Conservation (phyloP, 2,113 vertebrate genomes). For the Nyctibius bracteatus region DNA sequence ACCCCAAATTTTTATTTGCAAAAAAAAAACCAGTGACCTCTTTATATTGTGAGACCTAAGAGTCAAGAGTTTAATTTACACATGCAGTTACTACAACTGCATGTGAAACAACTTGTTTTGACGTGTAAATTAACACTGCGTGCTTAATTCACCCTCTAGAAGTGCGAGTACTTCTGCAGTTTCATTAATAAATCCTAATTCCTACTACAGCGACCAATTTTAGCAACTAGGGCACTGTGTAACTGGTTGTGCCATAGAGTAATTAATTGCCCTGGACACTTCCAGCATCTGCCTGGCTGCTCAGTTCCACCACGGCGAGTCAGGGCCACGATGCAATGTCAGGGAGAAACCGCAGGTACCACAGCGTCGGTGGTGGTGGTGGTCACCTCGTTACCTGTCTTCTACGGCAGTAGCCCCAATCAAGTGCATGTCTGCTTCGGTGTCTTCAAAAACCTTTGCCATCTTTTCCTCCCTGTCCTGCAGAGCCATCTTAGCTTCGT, state of each 20-base stretch:
- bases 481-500: conserved; percentile 87
- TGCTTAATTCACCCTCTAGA: not conserved
- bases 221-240: conserved; percentile 8
- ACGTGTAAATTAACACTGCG: not conserved
- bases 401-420: conserved; percentile 97
- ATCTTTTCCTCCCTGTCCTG: conserved; percentile 94
- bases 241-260: not conserved
- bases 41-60: not conserved
- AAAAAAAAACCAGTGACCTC: not conserved
- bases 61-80: not conserved
- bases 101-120: not conserved
- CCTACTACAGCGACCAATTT: not conserved
- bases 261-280: not conserved
- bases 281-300: not conserved
- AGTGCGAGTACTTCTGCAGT: not conserved
- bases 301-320: accelerated
- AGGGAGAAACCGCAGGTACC: not conserved
- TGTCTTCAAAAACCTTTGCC: conserved; percentile 87
- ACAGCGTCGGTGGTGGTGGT: accelerated
- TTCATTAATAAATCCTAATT: conserved; percentile 46
- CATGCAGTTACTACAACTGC: not conserved
- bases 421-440: conserved; percentile 91
- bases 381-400: conserved; percentile 82
- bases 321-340: accelerated
- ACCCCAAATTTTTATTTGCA: not conserved